Conservation (phyloP, 1,140 invertebrate genomes). For the Orchestia grillus region DNA sequence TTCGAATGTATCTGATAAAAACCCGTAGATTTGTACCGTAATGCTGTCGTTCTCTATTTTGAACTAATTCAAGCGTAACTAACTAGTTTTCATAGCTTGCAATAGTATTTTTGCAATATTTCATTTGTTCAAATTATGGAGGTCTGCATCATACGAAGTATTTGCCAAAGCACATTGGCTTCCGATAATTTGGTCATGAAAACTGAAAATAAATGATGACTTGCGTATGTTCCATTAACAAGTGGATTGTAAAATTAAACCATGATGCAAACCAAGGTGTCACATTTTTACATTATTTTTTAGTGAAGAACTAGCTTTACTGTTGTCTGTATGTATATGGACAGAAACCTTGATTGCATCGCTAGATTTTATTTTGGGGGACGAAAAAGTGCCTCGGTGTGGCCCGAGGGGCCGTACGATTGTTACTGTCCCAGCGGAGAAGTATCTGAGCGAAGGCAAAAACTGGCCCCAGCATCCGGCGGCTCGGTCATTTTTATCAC, state of each 20-base stretch:
- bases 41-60: background rate
- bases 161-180: no score
- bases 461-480: background rate
- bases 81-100: no score
- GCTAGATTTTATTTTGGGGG: background rate
- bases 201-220: no score
- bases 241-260: no score
- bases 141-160: no score
- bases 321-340: background rate
- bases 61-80: background rate
- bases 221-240: no score
- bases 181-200: no score
- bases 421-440: background rate
- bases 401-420: background rate
- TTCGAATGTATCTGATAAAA: background rate
- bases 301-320: background rate
- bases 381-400: background rate
- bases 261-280: no score
- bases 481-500: background rate
- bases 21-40: background rate
- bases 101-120: no score
- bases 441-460: background rate
- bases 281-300: background rate
- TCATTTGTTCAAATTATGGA: no score
- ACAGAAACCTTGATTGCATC: background rate